These are phyloP conservation scores for Polyommatus icarus DNA, from an alignment of 2,888 invertebrate species.

Conservation along the genomic window DNA sequence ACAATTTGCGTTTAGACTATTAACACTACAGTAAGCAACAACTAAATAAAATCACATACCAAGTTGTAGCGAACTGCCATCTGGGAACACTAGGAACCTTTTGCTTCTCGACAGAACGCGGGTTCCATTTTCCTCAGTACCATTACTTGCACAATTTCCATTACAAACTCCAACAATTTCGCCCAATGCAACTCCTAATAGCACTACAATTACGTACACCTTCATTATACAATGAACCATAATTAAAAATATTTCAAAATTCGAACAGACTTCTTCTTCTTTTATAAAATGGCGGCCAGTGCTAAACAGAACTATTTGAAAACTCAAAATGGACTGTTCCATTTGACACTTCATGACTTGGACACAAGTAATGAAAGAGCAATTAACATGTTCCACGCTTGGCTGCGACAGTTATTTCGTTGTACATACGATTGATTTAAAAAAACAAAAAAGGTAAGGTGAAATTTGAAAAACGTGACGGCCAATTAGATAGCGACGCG, in stretches of 20 bases:
- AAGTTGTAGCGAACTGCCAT: conserved; percentile 82
- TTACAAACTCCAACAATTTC: conserved; percentile 46
- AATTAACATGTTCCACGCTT: conserved; percentile 70
- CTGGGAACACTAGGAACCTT: conserved; percentile 81
- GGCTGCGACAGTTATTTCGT: conserved; percentile 63
- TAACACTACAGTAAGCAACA: not conserved
- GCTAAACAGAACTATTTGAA: conserved; percentile 48
- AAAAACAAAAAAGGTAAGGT: conserved; percentile 53
- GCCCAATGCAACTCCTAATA: conserved; percentile 50
- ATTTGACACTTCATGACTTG: conserved; percentile 46
- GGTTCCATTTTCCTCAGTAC: conserved; percentile 47
- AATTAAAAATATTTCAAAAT: conserved; percentile 44
- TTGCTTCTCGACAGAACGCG: conserved; percentile 75
- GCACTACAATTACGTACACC: not conserved
- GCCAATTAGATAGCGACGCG: conserved; percentile 27
- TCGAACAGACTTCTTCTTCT: conserved; percentile 35
- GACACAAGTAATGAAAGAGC: conserved; percentile 60
- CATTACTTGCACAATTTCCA: conserved; percentile 49
- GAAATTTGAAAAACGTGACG: conserved; percentile 34
- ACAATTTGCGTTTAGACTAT: too few species aligned
- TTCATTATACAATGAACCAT: conserved; percentile 30
- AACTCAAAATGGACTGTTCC: conserved; percentile 59
- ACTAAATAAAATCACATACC: conserved; percentile 57
- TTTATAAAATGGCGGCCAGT: not conserved
- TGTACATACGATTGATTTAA: conserved; percentile 42